Evolutionary conservation across 2,888 invertebrate species (phyloP), one percentile per base, ranked within the genome.

Genomic region (Bhutanitis thaidina): DNA sequence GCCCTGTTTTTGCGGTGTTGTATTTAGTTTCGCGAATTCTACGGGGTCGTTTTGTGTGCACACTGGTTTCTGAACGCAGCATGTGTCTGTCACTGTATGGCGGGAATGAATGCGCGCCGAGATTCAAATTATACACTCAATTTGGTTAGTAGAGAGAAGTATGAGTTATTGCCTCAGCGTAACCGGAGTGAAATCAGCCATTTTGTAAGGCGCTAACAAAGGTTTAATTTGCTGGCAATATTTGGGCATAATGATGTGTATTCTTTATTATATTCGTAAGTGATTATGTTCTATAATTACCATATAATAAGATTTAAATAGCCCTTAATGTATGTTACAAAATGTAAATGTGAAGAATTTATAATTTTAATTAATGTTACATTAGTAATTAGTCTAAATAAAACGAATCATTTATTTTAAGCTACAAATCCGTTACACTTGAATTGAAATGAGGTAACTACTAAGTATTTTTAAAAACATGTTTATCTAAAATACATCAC

Each of bases 41-140:
- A 74, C 75, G 70, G 75, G 73, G 74, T 77, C 75, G 72, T 74
- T 74, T 80, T 83, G 80, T 85, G 77, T 80, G 71, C 74, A 74
- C 78, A 83, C 86, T 85, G 86, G 87, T 87, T 86, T 80, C 69
- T 60, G 74, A 60, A 60, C 87, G 43, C 87, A 83, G 86, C 87
- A 66, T 86, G 88, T 80, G 77, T 76, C 78, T 77, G 67, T 69
- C 75, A 71, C 66, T 67, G 67, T 69, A 61, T 67, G 65, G 66
- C 69, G 65, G 67, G 70, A 55, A 70, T 80, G 79, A 81, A 84
- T 78, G 70, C 65, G 67, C 65, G 68, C 75, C 71, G 72, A 79
- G 77, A 74, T 80, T 80, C 76, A 84, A 86, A 88, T 88, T 87
- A 88, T 80, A 86, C 87, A 87, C 72, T 87, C 87, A 87, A 88